Evolutionary conservation across 2,888 invertebrate genomes (phyloP), one percentile per base, ranked within the genome.

Genomic region (Dilophus febrilis): DNA sequence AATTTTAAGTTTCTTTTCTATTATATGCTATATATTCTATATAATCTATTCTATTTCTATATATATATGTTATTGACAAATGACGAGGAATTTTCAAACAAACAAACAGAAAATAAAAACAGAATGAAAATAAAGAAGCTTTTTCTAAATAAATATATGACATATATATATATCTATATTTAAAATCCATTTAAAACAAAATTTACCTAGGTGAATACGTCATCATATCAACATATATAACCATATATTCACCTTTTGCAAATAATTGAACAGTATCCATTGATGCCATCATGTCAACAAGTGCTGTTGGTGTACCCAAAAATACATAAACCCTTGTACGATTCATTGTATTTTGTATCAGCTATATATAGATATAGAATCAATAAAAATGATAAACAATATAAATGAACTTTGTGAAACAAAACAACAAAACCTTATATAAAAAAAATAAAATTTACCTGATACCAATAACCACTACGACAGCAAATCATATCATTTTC

Each of bases 321-420:
- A 94, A 88, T 37, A 97, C 85, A 59, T 95, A 97, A 58, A 97
- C 94, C 59, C 90, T 71, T 6, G 87, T 88, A 52, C 72, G 74
- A 59, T 86, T 86, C 65, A 83, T 85, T 26, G 87, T 86, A 46
- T 81, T 79, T 61, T 82, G 79, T 13, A 64, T 59, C 29, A 61
- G 50, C 63, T 63, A 46, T 13, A 19, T 16, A 17, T 6, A 13
- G 4, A 13, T 30, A 30, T 30, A 10, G 14, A 13, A 14, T 13
- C 14, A 13, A 12, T 13, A 13, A n/a, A n/a, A n/a, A n/a, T n/a
- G n/a, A n/a, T n/a, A n/a, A n/a, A n/a, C n/a, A n/a, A n/a, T n/a
- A n/a, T 11, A 12, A 35, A 35, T 10, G 18, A 18, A 33, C n/a
- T n/a, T n/a, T n/a, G n/a, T n/a, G n/a, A n/a, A n/a, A n/a, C n/a